Evolutionary conservation across 2,113 vertebrate genomes (phyloP).

Genomic region (Gavia stellata): DNA sequence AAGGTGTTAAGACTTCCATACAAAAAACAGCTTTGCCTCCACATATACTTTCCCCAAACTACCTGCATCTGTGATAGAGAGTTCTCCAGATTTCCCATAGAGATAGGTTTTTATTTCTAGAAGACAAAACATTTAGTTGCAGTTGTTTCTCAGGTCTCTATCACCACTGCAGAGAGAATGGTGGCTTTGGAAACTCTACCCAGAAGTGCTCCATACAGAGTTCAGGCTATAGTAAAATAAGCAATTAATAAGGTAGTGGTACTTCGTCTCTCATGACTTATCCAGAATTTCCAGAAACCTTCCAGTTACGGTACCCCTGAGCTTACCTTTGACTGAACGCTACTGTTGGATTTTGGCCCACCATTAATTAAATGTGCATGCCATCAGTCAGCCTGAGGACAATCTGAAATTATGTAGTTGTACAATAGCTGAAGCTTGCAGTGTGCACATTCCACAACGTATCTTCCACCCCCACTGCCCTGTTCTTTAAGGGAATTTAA

Average conservation of each 20-base stretch:
- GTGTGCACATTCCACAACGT: rapidly evolving
- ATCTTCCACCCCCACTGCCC: neutral
- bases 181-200: neutral
- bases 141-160: neutral
- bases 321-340: neutral
- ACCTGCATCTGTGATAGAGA: neutral
- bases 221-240: neutral
- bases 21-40: neutral
- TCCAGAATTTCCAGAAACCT: neutral
- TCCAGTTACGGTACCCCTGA: neutral
- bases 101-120: neutral
- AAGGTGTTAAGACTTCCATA: neutral
- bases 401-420: neutral
- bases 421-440: neutral
- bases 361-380: neutral
- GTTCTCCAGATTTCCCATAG: neutral
- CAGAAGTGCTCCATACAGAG: neutral
- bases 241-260: neutral
- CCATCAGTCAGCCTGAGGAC: neutral
- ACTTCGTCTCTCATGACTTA: neutral
- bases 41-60: neutral
- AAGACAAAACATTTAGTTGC: neutral
- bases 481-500: neutral
- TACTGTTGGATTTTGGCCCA: neutral
- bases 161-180: neutral